Conservation (phyloP, 2,797 vertebrate species). For the Leptodactylus fallax region DNA sequence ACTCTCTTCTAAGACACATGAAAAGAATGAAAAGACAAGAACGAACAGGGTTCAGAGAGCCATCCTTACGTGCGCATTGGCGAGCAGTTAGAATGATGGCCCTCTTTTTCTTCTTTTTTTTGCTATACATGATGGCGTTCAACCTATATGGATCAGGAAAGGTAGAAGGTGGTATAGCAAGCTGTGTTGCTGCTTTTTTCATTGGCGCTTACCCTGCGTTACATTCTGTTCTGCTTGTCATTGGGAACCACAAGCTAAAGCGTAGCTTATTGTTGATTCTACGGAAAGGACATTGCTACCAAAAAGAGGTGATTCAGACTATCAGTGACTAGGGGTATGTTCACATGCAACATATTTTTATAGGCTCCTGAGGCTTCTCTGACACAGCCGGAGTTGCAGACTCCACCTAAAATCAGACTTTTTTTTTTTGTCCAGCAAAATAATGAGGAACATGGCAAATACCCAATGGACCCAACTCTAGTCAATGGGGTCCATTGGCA, state of each 20-base stretch:
- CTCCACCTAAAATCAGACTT: too few species aligned
- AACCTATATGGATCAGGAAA: background rate
- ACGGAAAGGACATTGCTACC: slow-evolving; percentile 15
- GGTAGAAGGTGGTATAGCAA: accelerated
- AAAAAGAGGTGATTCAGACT: background rate
- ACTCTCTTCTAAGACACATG: slow-evolving; percentile 31
- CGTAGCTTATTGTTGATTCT: background rate
- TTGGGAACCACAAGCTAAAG: slow-evolving; percentile 44
- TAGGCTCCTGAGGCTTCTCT: background rate
- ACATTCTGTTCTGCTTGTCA: slow-evolving; percentile 43
- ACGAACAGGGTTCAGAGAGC: slow-evolving; percentile 46
- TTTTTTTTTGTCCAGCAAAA: too few species aligned
- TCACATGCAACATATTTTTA: background rate
- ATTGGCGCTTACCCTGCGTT: slow-evolving; percentile 51
- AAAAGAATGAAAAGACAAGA: slow-evolving; percentile 44
- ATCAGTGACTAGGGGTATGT: background rate
- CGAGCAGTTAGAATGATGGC: slow-evolving; percentile 37
- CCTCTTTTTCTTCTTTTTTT: slow-evolving; percentile 40
- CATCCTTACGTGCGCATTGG: slow-evolving; percentile 50
- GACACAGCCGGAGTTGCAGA: too few species aligned
- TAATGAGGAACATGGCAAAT: too few species aligned
- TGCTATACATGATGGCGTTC: slow-evolving; percentile 27
- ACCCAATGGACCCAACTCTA: too few species aligned
- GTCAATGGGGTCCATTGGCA: too few species aligned
- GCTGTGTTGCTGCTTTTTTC: background rate